Conservation (phyloP, 2,888 invertebrate genomes). For the Carabus problematicus region DNA sequence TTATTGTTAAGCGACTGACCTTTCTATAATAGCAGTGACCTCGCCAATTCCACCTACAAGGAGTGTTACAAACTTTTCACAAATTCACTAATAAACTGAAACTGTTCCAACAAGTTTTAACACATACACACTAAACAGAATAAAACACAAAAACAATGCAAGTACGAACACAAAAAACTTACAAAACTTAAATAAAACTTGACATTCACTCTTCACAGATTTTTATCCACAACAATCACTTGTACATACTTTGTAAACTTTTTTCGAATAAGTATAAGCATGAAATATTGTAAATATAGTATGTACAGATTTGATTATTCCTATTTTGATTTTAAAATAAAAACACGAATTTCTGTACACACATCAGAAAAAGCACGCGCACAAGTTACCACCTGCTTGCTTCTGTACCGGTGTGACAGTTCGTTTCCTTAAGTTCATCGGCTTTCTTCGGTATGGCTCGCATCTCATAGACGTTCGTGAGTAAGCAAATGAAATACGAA, state of each 20-base stretch:
- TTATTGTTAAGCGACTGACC: conserved; percentile 30
- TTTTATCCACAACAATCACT: conserved; percentile 22
- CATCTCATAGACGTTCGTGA: conserved; percentile 4
- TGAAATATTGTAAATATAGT: background rate
- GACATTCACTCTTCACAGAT: conserved; percentile 14
- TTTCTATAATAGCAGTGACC: conserved; percentile 34
- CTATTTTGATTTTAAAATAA: background rate
- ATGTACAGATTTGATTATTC: background rate
- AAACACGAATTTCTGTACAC: background rate
- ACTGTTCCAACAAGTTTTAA: conserved; percentile 1
- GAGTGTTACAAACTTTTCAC: conserved; percentile 28
- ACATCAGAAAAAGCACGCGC: conserved; percentile 16
- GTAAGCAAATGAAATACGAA: too few species aligned
- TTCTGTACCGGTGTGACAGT: conserved; percentile 37
- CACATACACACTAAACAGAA: background rate
- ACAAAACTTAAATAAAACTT: conserved; percentile 15
- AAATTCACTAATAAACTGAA: conserved; percentile 27
- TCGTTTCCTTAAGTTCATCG: conserved; percentile 24
- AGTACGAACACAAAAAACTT: conserved; percentile 16
- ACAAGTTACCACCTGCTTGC: conserved; percentile 21
- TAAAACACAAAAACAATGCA: background rate
- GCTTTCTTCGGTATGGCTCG: conserved; percentile 19
- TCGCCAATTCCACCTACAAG: conserved; percentile 25
- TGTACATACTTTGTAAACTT: background rate
- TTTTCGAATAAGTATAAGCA: background rate